Conservation (phyloP, 2,888 invertebrate species). For the Melanargia galathea region DNA sequence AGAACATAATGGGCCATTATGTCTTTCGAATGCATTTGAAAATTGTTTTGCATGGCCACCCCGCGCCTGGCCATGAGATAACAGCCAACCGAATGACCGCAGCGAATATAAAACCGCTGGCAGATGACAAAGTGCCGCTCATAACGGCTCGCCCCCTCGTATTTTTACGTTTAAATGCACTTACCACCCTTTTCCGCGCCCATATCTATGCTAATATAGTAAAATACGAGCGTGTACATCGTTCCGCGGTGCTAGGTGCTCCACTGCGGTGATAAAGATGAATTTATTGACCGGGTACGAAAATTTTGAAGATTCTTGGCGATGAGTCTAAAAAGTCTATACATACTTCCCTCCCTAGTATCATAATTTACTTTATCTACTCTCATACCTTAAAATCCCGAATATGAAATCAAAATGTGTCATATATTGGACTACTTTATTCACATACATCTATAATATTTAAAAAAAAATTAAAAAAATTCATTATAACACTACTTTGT, state of each 20-base stretch:
- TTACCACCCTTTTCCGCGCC: slow-evolving; percentile 51
- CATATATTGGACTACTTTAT: too few species aligned
- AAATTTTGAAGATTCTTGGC: slow-evolving; percentile 2
- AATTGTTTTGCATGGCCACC: slow-evolving; percentile 41
- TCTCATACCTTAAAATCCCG: too few species aligned
- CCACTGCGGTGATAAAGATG: slow-evolving; percentile 31
- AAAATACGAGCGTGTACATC: slow-evolving; percentile 39
- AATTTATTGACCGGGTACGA: slow-evolving; percentile 33
- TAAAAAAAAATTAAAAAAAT: too few species aligned
- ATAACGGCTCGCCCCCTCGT: slow-evolving; percentile 57
- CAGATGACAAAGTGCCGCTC: slow-evolving; percentile 65
- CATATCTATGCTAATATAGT: slow-evolving; percentile 44
- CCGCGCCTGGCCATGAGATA: slow-evolving; percentile 44
- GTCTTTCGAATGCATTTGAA: slow-evolving; percentile 30
- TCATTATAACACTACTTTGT: too few species aligned
- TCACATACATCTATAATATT: too few species aligned
- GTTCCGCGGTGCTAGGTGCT: slow-evolving; percentile 20
- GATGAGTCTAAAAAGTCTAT: too few species aligned
- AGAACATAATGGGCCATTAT: slow-evolving; percentile 15
- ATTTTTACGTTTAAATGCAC: slow-evolving; percentile 64
- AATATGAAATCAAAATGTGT: too few species aligned
- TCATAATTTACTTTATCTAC: too few species aligned
- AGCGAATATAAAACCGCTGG: slow-evolving; percentile 62
- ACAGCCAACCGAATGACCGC: slow-evolving; percentile 51
- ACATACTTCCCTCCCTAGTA: too few species aligned